Base-by-base conservation (phyloP, 2,113 vertebrate species). In the Arothron firmamentum region DNA sequence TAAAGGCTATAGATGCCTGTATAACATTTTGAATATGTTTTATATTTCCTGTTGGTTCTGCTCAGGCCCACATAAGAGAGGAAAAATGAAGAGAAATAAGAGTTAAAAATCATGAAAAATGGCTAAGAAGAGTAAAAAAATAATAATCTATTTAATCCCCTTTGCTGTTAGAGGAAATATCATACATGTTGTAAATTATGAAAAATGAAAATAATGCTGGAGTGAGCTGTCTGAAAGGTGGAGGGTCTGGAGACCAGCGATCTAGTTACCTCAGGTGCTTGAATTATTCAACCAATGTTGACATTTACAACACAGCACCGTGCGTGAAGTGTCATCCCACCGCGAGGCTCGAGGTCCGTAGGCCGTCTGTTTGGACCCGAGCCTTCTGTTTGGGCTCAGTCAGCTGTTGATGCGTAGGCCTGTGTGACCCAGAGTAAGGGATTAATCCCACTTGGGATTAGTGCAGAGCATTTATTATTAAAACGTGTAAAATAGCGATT, bases 271-370 rank as follows among this genome's bases (percentile, higher is more conserved):
- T 54, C 72, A 53, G 52, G 58, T 52, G 51, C 64, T 59, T 91
- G 54, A 89, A 91, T 91, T 85, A 91, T 91, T 91, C 74, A 91
- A 51, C 56, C 43, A 28, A 41, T 48, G 31, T 85, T 86, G 81
- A 85, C 81, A 78, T 87, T 73, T 79, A 79, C 72, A 76, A 67
- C 79, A 70, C 74, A 59, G 56, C 43, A 45, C 71, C 70, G 42
- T 77, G 70, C 67, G 75, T 79, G 75, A 81, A 52, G 71, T 72
- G 80, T 76, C 67, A 53, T 72, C 68, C 63, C 67, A 50, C 21
- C 5, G 7, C 0, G 17, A 62, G 51, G 45, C 43, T 46, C 53
- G 3, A 49, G 42, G 75, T 46, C 58, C 60, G 19, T 55, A 59
- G 52, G 5, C 47, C 46, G 59, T 23, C 60, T 25, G 38, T 51